Evolutionary conservation across 2,113 vertebrate genomes (phyloP), one percentile per base, ranked within the genome.

Genomic region (Promerops cafer): DNA sequence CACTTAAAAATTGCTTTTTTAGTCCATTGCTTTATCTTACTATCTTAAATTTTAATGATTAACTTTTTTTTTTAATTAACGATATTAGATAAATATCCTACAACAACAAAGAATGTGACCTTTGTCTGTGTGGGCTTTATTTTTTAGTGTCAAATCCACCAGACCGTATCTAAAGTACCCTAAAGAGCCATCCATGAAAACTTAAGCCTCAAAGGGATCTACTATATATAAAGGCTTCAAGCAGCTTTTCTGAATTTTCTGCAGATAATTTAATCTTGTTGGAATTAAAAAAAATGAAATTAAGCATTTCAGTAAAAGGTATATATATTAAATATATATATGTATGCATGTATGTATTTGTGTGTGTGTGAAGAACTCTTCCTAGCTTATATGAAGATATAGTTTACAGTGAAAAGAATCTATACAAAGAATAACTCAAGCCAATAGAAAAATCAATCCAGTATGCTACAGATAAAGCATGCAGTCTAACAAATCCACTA

Each of bases 391-490:
- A 89, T 79, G 22, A 95, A 96, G 61, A 89, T 57, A 87, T 15
- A 87, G 49, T 75, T 94, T 74, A 72, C 42, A 88, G 60, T 1
- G 14, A 91, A 81, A 28, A 87, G 18, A 50, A 95, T 78, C 77
- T 71, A 90, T 80, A 94, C 17, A 78, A 44, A 92, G 42, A 97
- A 89, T 83, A 87, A 91, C 50, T 96, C 39, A 80, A 94, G 26
- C 11, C 89, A 87, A 70, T 17, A 89, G 42, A 64, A 95, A 93
- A 95, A 83, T 66, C 44, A 94, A 64, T 69, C 50, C 84, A 92
- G 56, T 60, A 83, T 61, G 35, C 40, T 82, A 81, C 10, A 81
- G 44, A 52, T 4, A 80, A 52, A 92, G 30, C 56, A 81, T 2
- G 13, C 17, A 83, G 52, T 66, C 49, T 66, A 93, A 83, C 45